Conservation (phyloP, 2,797 vertebrate genomes). For the Phataginus tetradactyla region DNA sequence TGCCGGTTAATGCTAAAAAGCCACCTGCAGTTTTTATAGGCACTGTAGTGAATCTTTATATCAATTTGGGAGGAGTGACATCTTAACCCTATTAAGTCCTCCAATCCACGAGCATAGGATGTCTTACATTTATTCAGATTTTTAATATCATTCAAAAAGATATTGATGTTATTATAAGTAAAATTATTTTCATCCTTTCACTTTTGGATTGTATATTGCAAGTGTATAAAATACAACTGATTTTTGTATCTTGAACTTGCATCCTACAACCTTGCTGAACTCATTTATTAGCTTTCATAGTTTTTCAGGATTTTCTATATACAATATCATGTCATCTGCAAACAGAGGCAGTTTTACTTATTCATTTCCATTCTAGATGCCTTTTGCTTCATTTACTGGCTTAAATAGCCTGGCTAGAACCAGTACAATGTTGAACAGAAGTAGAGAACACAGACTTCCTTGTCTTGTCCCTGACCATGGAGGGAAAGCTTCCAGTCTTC, state of each 20-base stretch:
- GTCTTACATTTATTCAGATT: not conserved
- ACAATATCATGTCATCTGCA: not conserved
- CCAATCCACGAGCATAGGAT: not conserved
- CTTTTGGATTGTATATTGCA: not conserved
- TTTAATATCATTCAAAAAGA: not conserved
- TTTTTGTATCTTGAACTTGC: not conserved
- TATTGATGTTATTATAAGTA: not conserved
- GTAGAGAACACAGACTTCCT: fast-evolving
- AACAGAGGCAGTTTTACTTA: not conserved
- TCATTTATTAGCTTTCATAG: fast-evolving
- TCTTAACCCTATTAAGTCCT: not conserved
- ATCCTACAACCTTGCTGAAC: not conserved
- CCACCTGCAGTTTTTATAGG: not conserved
- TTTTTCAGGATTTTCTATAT: not conserved
- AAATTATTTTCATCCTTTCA: not conserved
- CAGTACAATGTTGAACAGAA: fast-evolving
- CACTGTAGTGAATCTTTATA: not conserved
- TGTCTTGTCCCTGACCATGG: no score
- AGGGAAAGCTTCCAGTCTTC: no score
- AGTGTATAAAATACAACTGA: not conserved
- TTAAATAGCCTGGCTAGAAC: not conserved
- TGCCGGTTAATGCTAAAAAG: not conserved
- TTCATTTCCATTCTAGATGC: not conserved
- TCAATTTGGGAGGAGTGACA: no score
- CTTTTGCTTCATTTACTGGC: not conserved